A percentile compares a stretch with the other conserved stretches of the same genome.
phyloP scores from a whole-genome alignment of 2,113 vertebrate species.

The Eurypyga helias region DNA sequence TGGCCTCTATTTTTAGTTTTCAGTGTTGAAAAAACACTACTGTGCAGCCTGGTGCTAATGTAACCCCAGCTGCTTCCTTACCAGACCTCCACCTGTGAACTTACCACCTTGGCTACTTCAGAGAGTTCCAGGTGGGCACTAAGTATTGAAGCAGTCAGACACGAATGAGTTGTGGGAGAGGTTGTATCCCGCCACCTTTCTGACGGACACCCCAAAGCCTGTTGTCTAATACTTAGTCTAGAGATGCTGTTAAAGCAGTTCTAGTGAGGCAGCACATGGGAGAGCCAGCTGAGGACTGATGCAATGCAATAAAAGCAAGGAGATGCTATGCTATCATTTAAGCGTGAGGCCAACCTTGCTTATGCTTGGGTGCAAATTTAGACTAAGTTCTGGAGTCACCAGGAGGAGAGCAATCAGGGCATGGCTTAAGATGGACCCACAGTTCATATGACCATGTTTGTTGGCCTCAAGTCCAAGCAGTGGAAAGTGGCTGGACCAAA shows the following conservation, averaged over 20 bases:
- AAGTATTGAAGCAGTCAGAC: background rate
- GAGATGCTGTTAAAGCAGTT: background rate
- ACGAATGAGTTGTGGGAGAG: rapidly evolving
- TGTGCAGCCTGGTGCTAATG: background rate
- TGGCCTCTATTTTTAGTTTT: background rate
- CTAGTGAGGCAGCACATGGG: background rate
- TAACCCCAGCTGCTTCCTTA: background rate
- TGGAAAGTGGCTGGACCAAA: background rate
- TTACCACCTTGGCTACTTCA: background rate
- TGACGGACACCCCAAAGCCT: background rate
- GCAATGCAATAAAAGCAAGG: no score
- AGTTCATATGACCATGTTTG: background rate
- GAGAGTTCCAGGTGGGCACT: background rate
- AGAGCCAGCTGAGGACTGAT: background rate
- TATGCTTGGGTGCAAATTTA: background rate
- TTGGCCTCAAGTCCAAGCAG: rapidly evolving
- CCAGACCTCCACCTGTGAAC: background rate
- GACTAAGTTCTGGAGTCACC: background rate
- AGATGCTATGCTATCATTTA: background rate
- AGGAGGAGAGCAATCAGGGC: background rate
- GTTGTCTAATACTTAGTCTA: background rate
- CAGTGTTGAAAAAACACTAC: background rate
- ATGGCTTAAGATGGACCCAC: background rate
- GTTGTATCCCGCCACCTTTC: background rate
- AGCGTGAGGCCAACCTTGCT: background rate